Base-by-base conservation (phyloP, 2,888 invertebrate species). In the Lymantria dispar region DNA sequence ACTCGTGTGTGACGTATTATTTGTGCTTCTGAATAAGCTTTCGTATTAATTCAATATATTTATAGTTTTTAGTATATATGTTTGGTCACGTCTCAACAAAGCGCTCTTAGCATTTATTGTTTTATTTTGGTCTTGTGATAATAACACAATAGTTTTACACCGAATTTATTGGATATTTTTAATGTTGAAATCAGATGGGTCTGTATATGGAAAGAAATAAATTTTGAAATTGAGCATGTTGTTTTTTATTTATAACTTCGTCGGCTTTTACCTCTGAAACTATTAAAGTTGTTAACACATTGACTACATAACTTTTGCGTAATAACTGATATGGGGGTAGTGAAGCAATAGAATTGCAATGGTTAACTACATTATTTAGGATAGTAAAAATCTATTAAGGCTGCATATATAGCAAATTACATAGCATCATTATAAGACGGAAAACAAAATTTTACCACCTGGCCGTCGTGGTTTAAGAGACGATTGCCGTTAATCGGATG, bases 1-100 rank as follows among this genome's bases (percentile, higher is more conserved):
- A 77, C 73, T 78, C 55, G 72, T 72, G 85, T 85, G 85, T 83
- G 85, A 78, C 69, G 64, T 76, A 78, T 77, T 76, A 71, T 80
- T 85, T 84, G 83, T 85, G 90, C 90, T 88, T 87, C 66, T 57
- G 73, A 80, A 82, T 83, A 80, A 81, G 90, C 90, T 88, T 86
- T 65, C 67, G 72, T 80, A 80, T 78, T 62, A 78, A 76, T 82
- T 80, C 78, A 72, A n/a, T 82, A 84, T 85, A 85, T 86, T 83
- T 87, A 85, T 84, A 76, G 80, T 86, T 83, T n/a, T n/a, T 22
- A 22, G 80, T 79, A 63, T 62, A 37, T 56, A 22, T 65, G 60
- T 70, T 73, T 70, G 76, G 75, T 76, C 71, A 69, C 60, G 62
- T 74, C 67, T 72, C 67, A 55, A 66, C 60, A 59, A 69, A 58